Base-by-base conservation (phyloP, 1,140 invertebrate genomes). In the Polyergus mexicanus region DNA sequence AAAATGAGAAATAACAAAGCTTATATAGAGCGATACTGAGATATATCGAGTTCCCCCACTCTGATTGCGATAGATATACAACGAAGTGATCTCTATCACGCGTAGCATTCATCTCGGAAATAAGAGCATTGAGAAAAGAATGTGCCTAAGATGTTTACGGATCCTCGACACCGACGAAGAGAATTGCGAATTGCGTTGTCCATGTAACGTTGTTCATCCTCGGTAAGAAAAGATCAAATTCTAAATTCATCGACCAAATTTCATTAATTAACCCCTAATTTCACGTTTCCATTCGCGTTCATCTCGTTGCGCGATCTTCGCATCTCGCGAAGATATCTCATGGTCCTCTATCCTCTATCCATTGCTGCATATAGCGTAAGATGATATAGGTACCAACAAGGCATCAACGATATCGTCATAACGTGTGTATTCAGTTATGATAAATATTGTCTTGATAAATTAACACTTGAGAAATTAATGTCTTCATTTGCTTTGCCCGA, bases 11-110 rank as follows among this genome's bases (percentile, higher is more conserved):
- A 88, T 72, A 87, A 62, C 87, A 91, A 93, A 92, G 91, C 93
- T 95, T 95, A 94, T 94, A 95, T 95, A 94, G 91, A 83, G 87
- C 85, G 81, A 88, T 86, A 72, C 81, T 80, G 84, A 69, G 87
- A 85, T 80, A 86, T 84, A 71, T 72, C 75, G 25, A 78, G 38
- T 71, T 88, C 83, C 91, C 88, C 91, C 90, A 90, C 92, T 85
- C 54, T 76, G 72, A 58, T 38, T 16, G 10, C 72, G 8, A 25
- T 56, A 51, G 38, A 81, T 62, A 75, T 81, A 56, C 16, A 63
- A 41, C 54, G 25, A 51, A 68, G 25, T 56, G 22, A 25, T 80
- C 38, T 66, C 63, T 80, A 68, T 69, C 11, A 56, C 41, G 25
- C 41, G 58, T 22, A 66, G 58, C 38, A 58, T 11, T 60, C 66